phyloP scores from a whole-genome alignment of 2,888 invertebrate species.

The Aleiodes testaceus region DNA sequence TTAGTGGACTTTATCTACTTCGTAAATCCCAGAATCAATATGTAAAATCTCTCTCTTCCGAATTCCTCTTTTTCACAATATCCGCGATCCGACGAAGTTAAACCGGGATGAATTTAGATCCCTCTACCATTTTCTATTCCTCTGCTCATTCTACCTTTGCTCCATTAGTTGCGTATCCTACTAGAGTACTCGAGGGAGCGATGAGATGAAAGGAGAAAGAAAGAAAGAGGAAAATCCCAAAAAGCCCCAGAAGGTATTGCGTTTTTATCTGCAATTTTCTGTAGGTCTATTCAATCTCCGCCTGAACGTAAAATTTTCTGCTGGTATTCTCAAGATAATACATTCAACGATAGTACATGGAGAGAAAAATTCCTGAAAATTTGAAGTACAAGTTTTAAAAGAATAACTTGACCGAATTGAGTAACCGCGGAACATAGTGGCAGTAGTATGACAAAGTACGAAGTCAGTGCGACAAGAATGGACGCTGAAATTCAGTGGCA shows the following conservation, averaged over 20 bases:
- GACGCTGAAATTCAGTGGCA: no score
- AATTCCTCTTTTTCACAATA: slow-evolving; percentile 3
- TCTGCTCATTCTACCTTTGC: slow-evolving; percentile 25
- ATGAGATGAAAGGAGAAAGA: slow-evolving; percentile 3
- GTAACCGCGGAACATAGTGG: no score
- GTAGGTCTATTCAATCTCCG: background rate
- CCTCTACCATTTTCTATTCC: slow-evolving; percentile 27
- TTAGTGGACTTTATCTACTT: background rate
- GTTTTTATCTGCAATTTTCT: background rate
- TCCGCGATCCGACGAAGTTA: slow-evolving; percentile 16
- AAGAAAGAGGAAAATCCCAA: background rate
- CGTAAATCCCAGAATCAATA: slow-evolving; percentile 26
- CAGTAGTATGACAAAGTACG: no score
- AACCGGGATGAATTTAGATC: slow-evolving; percentile 31
- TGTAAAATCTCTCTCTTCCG: slow-evolving; percentile 23
- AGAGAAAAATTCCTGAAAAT: no score
- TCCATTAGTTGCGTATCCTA: slow-evolving; percentile 19
- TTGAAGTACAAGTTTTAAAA: no score
- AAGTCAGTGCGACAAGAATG: no score
- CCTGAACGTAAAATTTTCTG: background rate
- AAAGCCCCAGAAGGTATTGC: slow-evolving; percentile 17
- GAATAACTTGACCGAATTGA: no score
- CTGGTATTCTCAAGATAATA: background rate
- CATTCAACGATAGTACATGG: no score
- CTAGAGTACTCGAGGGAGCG: slow-evolving; percentile 6